A percentile compares a stretch with the other conserved stretches of the same genome.
phyloP scores from a whole-genome alignment of 2,113 vertebrate species.

The Labrus mixtus region DNA sequence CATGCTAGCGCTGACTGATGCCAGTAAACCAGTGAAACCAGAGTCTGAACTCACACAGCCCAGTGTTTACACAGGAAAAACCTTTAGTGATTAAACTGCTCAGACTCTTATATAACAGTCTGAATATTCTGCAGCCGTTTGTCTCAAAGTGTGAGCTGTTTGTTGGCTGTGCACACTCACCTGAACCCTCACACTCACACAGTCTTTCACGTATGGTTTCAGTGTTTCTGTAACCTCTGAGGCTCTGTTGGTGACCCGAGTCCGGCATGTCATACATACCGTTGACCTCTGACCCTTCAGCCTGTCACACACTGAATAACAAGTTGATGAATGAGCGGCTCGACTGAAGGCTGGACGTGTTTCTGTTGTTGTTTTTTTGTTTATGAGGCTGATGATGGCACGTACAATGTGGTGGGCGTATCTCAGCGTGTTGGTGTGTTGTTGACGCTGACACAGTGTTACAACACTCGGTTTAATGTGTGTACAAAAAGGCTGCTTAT shows the following conservation, averaged over 20 bases:
- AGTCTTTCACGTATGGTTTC: neutral
- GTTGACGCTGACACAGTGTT: neutral
- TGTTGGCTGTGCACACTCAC: neutral
- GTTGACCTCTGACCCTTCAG: slow-evolving; percentile 38
- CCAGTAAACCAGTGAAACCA: slow-evolving; percentile 70
- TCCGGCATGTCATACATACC: slow-evolving; percentile 19
- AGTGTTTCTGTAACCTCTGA: slow-evolving; percentile 51
- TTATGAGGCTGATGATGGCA: slow-evolving; percentile 3
- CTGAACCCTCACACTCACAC: neutral
- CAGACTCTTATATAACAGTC: slow-evolving; percentile 73
- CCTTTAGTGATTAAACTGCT: slow-evolving; percentile 50
- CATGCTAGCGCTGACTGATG: slow-evolving; percentile 58
- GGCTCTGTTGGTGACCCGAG: slow-evolving; percentile 43
- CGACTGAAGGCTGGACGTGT: slow-evolving; percentile 19
- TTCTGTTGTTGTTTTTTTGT: slow-evolving; percentile 23
- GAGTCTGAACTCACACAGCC: slow-evolving; percentile 55
- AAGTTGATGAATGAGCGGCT: slow-evolving; percentile 56
- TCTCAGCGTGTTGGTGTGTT: neutral
- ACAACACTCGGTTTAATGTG: neutral
- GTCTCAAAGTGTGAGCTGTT: slow-evolving; percentile 22
- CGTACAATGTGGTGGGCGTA: neutral
- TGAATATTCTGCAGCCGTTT: slow-evolving; percentile 18
- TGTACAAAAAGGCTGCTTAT: neutral
- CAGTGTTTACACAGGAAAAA: slow-evolving; percentile 71
- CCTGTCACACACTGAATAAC: slow-evolving; percentile 46